A percentile compares a stretch with the other conserved stretches of the same genome.
Conservation (phyloP, 2,888 invertebrate species). For the Cosmorhoe ocellata region DNA sequence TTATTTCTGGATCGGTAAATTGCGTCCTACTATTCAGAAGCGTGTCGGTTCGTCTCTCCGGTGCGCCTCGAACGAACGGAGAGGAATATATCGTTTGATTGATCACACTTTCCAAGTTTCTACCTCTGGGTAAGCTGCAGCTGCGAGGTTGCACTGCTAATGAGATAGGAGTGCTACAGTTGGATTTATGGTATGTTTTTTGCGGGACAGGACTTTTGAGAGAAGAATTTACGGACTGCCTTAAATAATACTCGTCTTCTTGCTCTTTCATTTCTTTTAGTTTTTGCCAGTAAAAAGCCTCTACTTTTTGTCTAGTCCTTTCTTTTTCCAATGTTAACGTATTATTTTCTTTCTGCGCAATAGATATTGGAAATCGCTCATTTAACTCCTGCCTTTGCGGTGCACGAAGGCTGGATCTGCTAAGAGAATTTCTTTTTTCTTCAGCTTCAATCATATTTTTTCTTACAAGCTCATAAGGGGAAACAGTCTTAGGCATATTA, state of each 20-base stretch:
- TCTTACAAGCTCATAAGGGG: slow-evolving; percentile 68
- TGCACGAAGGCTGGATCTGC: slow-evolving; percentile 46
- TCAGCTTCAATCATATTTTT: slow-evolving; percentile 69
- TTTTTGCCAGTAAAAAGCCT: slow-evolving; percentile 87
- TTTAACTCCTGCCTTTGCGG: slow-evolving; percentile 40
- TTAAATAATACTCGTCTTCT: slow-evolving; percentile 80
- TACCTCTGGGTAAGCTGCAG: slow-evolving; percentile 60
- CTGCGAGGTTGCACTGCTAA: slow-evolving; percentile 51
- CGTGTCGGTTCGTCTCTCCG: slow-evolving; percentile 67
- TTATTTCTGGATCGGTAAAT: slow-evolving; percentile 48
- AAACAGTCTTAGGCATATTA: slow-evolving; percentile 69
- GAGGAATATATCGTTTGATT: slow-evolving; percentile 49
- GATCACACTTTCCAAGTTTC: slow-evolving; percentile 46
- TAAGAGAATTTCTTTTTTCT: slow-evolving; percentile 64
- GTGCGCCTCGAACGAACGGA: slow-evolving; percentile 59
- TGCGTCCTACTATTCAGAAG: slow-evolving; percentile 48
- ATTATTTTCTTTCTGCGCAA: slow-evolving; percentile 30
- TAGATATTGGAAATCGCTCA: slow-evolving; percentile 30
- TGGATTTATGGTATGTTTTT: slow-evolving; percentile 41
- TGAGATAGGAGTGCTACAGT: slow-evolving; percentile 54
- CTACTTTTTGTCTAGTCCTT: slow-evolving; percentile 82
- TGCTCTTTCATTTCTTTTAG: slow-evolving; percentile 84
- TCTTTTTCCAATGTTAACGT: slow-evolving; percentile 61
- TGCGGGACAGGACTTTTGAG: slow-evolving; percentile 38
- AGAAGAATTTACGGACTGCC: slow-evolving; percentile 48